These are phyloP conservation scores for Cistogaster globosa DNA, from an alignment of 2,888 invertebrate species.

Conservation along the genomic window DNA sequence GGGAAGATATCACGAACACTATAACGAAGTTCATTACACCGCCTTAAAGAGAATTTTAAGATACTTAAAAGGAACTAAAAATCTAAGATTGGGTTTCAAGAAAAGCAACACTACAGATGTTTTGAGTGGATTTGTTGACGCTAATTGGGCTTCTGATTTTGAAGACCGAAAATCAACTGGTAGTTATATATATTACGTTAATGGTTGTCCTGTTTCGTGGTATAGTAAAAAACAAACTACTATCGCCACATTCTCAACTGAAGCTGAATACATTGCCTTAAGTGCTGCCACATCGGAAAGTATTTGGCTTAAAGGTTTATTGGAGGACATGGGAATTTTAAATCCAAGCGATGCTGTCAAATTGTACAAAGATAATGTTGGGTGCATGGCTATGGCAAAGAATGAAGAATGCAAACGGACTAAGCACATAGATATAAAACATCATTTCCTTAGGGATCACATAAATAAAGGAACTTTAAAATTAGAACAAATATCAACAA, in stretches of 20 bases:
- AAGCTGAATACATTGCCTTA: slow-evolving; percentile 20
- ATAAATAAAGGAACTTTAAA: not conserved
- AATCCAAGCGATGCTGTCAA: not conserved
- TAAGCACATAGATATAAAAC: no score
- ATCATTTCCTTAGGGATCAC: not conserved
- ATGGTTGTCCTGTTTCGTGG: no score
- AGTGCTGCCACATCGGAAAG: not conserved
- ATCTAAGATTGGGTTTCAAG: not conserved
- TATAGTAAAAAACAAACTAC: no score
- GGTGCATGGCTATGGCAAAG: no score
- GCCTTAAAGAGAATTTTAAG: not conserved
- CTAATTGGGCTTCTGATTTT: no score
- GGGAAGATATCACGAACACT: not conserved
- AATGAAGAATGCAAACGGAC: no score
- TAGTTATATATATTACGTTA: no score
- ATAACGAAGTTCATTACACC: no score
- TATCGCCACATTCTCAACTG: slow-evolving; percentile 1
- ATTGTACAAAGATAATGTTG: no score
- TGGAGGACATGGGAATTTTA: slow-evolving; percentile 2
- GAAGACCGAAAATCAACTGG: no score
- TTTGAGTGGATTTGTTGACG: no score
- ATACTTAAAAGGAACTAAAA: not conserved
- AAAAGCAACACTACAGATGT: not conserved
- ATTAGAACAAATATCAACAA: slow-evolving; percentile 1
- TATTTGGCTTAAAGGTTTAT: not conserved